phyloP scores from a whole-genome alignment of 2,888 invertebrate genomes.

The Cheilosia pagana region DNA sequence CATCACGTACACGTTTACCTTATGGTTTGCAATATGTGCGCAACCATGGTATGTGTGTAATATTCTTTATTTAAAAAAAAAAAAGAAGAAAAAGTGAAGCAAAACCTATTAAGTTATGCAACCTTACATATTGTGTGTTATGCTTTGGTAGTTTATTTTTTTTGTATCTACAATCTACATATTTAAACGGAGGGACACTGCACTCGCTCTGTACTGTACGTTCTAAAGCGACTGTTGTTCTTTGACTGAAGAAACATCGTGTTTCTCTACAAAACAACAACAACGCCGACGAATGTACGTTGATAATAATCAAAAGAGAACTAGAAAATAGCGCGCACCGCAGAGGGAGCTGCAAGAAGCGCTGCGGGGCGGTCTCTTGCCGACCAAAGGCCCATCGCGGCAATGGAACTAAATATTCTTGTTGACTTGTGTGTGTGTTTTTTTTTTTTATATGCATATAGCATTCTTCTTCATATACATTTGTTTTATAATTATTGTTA shows the following conservation, averaged over 20 bases:
- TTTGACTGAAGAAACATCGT: constrained; percentile 27
- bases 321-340: constrained; percentile 14
- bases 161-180: constrained; percentile 30
- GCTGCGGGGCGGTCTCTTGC: constrained; percentile 10
- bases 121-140: constrained; percentile 38
- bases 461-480: constrained; percentile 9
- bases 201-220: constrained; percentile 30
- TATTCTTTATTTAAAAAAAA: constrained; percentile 44
- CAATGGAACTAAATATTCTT: constrained; percentile 41
- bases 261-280: constrained; percentile 15
- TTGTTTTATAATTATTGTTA: constrained; percentile 31
- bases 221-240: constrained; percentile 42
- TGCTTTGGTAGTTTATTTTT: constrained; percentile 21
- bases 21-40: constrained; percentile 8
- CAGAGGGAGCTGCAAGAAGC: constrained; percentile 33
- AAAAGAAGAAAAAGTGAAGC: constrained; percentile 36
- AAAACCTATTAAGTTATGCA: constrained; percentile 73
- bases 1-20: constrained; percentile 13
- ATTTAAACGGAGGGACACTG: constrained; percentile 49
- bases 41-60: constrained; percentile 33
- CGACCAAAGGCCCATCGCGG: constrained; percentile 34
- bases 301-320: constrained; percentile 52
- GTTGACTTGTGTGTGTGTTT: constrained; percentile 29
- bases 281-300: constrained; percentile 34
- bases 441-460: constrained; percentile 9